Evolutionary conservation across 30 jellyfish, hydroid and myxozoan species (phyloP).

Genomic region (Aurelia coerulea): DNA sequence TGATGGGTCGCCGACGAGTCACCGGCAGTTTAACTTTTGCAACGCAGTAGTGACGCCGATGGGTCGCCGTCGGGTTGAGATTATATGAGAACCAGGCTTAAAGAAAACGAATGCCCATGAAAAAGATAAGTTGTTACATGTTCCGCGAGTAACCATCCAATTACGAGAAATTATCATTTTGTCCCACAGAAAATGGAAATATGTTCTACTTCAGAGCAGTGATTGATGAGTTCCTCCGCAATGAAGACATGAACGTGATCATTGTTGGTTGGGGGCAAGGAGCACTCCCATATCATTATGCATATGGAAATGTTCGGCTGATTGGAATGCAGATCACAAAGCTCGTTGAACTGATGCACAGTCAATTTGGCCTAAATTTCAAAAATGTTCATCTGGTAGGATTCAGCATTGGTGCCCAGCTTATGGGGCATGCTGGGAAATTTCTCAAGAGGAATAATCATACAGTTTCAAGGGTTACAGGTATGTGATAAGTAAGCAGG

Average conservation of each 20-base stretch:
- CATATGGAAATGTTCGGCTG: constrained; percentile 81
- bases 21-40: no score
- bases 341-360: constrained; percentile 64
- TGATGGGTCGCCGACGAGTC: no score
- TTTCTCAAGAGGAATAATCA: constrained; percentile 65
- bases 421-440: constrained; percentile 90
- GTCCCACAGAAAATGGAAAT: no score
- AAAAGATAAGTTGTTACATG: no score
- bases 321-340: constrained; percentile 77
- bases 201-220: constrained; percentile 39
- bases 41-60: no score
- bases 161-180: no score
- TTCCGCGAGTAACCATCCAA: no score
- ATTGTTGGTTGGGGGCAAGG: constrained; percentile 86
- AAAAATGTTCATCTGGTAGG: constrained; percentile 70
- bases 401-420: constrained; percentile 89
- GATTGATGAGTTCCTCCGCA: constrained; percentile 67
- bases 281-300: constrained; percentile 88
- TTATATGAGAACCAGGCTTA: no score
- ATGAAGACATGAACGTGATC: constrained; percentile 83
- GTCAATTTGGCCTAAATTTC: constrained; percentile 72
- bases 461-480: constrained; percentile 73
- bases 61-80: no score
- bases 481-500: constrained; percentile 23
- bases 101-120: no score